A percentile compares a stretch with the other conserved stretches of the same genome.
Evolutionary conservation across 2,113 vertebrate species (phyloP).

Genomic region (Lepus americanus): DNA sequence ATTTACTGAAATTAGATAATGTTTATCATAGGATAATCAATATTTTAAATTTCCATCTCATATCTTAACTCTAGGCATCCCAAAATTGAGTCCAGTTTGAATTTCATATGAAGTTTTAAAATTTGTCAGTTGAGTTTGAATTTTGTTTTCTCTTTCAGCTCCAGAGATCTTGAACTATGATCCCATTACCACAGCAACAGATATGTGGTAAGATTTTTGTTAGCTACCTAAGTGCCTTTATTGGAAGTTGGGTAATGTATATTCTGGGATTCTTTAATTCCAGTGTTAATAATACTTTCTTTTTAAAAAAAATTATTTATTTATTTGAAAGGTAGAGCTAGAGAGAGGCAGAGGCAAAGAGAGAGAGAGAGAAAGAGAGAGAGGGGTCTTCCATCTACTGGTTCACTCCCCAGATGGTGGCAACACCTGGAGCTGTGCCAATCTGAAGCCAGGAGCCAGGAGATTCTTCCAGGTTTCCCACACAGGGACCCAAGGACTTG

Average conservation of each 20-base stretch:
- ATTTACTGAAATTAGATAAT: constrained; percentile 10
- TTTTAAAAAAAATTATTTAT: constrained; percentile 26
- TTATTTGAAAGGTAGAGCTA: too few species aligned
- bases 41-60: neutral
- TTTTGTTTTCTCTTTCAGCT: constrained; percentile 88
- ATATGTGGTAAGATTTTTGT: constrained; percentile 93
- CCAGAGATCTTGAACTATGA: constrained; percentile 99
- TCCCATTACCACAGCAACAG: constrained; percentile 97
- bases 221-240: constrained; percentile 39
- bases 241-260: neutral
- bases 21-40: constrained; percentile 37
- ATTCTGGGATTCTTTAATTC: neutral
- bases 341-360: too few species aligned
- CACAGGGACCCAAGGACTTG: too few species aligned
- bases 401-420: too few species aligned
- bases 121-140: constrained; percentile 46
- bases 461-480: too few species aligned
- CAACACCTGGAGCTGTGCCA: too few species aligned
- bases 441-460: too few species aligned
- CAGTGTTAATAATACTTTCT: constrained; percentile 37
- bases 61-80: neutral
- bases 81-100: constrained; percentile 53
- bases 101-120: constrained; percentile 61
- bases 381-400: too few species aligned
- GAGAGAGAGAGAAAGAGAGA: too few species aligned